Conservation (phyloP, 2,113 vertebrate species). For the Dipodomys spectabilis region DNA sequence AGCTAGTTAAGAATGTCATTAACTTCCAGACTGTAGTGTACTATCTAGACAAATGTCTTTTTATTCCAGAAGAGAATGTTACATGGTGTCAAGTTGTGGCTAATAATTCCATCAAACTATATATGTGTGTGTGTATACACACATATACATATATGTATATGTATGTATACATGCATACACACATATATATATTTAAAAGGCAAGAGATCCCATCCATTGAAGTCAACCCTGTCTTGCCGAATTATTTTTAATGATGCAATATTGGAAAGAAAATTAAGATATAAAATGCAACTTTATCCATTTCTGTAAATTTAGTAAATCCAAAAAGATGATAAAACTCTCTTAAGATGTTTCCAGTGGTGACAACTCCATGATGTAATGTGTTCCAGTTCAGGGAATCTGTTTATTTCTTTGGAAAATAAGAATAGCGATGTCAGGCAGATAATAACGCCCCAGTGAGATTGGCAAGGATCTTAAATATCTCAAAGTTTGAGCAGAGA, state of each 20-base stretch:
- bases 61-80: conserved; percentile 65
- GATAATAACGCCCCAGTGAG: conserved; percentile 12
- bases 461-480: background rate
- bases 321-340: conserved; percentile 66
- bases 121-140: background rate
- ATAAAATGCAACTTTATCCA: conserved; percentile 62
- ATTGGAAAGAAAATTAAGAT: conserved; percentile 68
- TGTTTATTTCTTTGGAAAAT: conserved; percentile 48
- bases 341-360: conserved; percentile 69
- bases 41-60: conserved; percentile 24
- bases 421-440: background rate
- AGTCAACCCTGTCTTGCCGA: conserved; percentile 79
- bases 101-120: conserved; percentile 77
- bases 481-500: background rate
- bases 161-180: background rate
- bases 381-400: background rate
- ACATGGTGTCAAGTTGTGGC: conserved; percentile 72
- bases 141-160: background rate
- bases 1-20: conserved; percentile 62
- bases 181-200: conserved; percentile 28
- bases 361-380: conserved; percentile 6
- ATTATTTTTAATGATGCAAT: conserved; percentile 74
- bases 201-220: conserved; percentile 63
- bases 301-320: conserved; percentile 58
- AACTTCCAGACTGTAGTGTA: conserved; percentile 71